Conservation (phyloP, 2,113 vertebrate species). For the Megaceryle maxima region DNA sequence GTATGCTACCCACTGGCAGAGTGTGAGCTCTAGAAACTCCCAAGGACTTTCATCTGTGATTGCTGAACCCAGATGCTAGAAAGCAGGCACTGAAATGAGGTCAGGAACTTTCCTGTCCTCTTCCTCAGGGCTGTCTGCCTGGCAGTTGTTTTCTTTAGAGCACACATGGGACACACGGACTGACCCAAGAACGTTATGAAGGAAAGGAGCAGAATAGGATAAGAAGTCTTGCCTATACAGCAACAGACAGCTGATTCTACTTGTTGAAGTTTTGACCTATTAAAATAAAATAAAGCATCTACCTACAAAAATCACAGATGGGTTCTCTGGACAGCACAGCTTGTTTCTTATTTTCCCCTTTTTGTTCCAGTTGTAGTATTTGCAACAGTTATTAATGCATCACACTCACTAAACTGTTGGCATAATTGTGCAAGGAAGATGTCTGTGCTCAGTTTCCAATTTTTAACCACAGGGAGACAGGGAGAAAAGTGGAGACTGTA, state of each 20-base stretch:
- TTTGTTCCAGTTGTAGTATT: neutral
- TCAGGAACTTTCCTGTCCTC: neutral
- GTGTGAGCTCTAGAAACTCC: neutral
- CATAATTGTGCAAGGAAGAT: neutral
- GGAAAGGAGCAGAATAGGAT: neutral
- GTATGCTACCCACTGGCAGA: neutral
- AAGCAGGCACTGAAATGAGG: neutral
- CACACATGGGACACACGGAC: fast-evolving
- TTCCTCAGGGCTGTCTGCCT: neutral
- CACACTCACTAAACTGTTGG: neutral
- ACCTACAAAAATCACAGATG: neutral
- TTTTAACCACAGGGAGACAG: neutral
- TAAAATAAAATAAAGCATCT: neutral
- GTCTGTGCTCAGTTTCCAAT: neutral
- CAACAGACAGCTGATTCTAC: neutral
- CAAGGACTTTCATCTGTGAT: neutral
- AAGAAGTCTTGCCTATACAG: neutral
- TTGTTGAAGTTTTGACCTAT: neutral
- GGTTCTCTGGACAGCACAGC: neutral
- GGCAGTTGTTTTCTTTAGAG: neutral
- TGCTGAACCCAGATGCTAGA: neutral
- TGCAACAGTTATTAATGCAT: neutral
- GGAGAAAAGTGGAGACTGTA: neutral
- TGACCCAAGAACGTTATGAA: fast-evolving
- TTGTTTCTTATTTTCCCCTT: neutral